Base-by-base conservation (phyloP, 2,888 invertebrate species). In the Microplitis deprimator region DNA sequence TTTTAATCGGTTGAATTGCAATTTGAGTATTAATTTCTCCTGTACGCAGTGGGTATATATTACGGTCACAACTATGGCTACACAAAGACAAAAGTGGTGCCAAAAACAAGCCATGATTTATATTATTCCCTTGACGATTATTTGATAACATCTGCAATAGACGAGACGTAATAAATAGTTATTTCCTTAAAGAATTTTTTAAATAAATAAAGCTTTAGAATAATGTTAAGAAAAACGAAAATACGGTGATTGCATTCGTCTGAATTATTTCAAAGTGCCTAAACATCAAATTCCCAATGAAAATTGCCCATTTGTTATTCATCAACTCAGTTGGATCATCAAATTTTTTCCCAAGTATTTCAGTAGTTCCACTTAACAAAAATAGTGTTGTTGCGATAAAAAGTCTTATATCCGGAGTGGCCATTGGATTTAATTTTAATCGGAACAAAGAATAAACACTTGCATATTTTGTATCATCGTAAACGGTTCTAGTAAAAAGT, bases 391-490 rank as follows among this genome's bases (percentile, higher is more conserved):
- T 8, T 16, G 17, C 20, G 8, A 10, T 59, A 4, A 1, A 10
- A 59, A 59, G 59, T 59, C n/a, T 16, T 5, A 1, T 13, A 6
- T 1, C 5, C 1, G 68, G 16, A 16, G 39, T 4, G 1, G 20
- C 1, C 5, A 6, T 7, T 13, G 6, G 6, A 3, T 1, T 6
- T 20, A 20, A 20, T 20, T 1, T n/a, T 16, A 3, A 1, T 41
- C 10, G 1, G 7, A 6, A 8, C 6, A 8, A 17, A 8, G 20
- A 2, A 40, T 68, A 41, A 16, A 68, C 41, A 40, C 69, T 69
- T 13, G 69, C 20, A 59, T 69, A 59, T 69, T 59, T 69, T 1
- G 69, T 59, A 6, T 13, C 8, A 69, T 69, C 59, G 13, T 13
- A 20, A 5, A 59, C 59, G 5, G 7, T 13, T 1, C 39, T 39